Percentiles rank a stretch among this genome's conserved stretches.
Evolutionary conservation across 2,888 invertebrate species (phyloP).

Genomic region (Drosophila borborema): DNA sequence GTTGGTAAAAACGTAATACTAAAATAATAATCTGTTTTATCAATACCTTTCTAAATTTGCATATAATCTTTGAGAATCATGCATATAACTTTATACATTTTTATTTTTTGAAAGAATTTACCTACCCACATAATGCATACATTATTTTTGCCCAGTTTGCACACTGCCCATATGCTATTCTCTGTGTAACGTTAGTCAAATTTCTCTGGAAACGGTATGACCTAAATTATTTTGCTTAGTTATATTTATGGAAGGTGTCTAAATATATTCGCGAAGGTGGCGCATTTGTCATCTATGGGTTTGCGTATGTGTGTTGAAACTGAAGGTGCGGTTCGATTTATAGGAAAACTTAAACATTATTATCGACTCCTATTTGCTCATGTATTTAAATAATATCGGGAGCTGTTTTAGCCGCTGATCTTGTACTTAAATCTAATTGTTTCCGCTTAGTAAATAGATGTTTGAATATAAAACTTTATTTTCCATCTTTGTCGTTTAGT

Average conservation of each 20-base stretch:
- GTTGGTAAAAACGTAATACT: too few relatives aligned
- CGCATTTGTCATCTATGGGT: slow-evolving; percentile 4
- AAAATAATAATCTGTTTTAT: too few relatives aligned
- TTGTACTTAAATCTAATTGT: not conserved
- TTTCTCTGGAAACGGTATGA: not conserved
- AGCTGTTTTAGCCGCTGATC: not conserved
- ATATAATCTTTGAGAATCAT: too few relatives aligned
- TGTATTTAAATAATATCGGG: not conserved
- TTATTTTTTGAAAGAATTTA: not conserved
- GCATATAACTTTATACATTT: too few relatives aligned
- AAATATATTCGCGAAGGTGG: slow-evolving; percentile 7
- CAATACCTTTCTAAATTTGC: too few relatives aligned
- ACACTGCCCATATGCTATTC: not conserved
- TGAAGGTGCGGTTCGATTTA: not conserved
- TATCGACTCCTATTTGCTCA: not conserved
- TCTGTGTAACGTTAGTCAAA: too few relatives aligned
- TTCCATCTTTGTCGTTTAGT: slow-evolving; percentile 36
- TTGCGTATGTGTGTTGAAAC: not conserved
- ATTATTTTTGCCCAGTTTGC: not conserved
- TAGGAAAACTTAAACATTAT: not conserved
- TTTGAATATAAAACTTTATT: not conserved
- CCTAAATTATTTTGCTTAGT: not conserved
- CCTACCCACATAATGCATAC: not conserved
- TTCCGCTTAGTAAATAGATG: not conserved
- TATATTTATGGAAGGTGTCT: slow-evolving; percentile 1